Conservation (phyloP, 2,888 invertebrate species). For the Spilarctia lutea region DNA sequence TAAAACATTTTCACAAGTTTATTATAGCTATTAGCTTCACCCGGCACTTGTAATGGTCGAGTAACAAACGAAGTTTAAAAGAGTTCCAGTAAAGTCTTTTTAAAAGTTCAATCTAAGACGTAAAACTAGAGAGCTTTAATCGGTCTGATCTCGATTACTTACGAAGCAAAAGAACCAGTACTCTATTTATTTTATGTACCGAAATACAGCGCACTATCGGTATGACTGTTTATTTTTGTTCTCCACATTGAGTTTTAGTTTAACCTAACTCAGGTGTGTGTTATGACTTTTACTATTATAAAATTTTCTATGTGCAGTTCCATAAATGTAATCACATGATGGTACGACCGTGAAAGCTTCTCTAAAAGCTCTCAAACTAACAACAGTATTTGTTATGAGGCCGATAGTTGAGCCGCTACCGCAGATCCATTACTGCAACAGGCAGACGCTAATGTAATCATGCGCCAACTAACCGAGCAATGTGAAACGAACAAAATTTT, state of each 20-base stretch:
- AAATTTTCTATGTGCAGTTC: background rate
- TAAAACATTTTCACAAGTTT: no score
- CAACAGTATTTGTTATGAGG: conserved; percentile 47
- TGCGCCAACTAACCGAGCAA: conserved; percentile 57
- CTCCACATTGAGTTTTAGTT: background rate
- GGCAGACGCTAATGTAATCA: conserved; percentile 63
- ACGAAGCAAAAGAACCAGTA: background rate
- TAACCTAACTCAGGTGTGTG: background rate
- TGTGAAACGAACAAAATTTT: conserved; percentile 62
- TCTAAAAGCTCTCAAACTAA: conserved; percentile 38
- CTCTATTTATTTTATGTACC: background rate
- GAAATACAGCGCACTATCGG: background rate
- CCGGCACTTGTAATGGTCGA: background rate
- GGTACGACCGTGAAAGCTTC: conserved; percentile 6
- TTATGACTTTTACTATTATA: background rate
- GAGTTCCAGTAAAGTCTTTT: no score
- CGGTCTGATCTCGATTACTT: no score
- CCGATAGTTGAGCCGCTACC: conserved; percentile 42
- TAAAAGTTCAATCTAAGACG: no score
- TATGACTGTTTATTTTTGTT: background rate
- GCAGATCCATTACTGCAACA: conserved; percentile 59
- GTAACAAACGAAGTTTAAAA: no score
- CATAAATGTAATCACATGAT: background rate
- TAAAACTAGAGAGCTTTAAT: background rate
- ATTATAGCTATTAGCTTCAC: no score